These are phyloP conservation scores for Pyrgilauda ruficollis DNA, from an alignment of 2,113 vertebrate genomes.

Conservation along the genomic window DNA sequence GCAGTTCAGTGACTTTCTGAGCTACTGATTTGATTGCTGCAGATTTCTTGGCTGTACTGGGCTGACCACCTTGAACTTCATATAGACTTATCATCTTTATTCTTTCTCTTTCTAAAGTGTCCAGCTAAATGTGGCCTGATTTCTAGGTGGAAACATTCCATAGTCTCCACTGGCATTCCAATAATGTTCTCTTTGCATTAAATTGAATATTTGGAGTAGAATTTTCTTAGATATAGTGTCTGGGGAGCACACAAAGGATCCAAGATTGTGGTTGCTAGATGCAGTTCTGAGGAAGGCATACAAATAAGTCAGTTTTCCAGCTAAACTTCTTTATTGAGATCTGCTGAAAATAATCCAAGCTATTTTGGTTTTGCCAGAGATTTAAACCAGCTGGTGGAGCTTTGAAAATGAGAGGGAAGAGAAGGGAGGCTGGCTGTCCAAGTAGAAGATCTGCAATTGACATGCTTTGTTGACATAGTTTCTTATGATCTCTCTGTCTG, in stretches of 20 bases:
- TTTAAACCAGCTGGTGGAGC: neutral
- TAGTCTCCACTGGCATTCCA: neutral
- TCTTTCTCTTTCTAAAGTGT: neutral
- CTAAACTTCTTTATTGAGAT: neutral
- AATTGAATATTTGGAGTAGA: neutral
- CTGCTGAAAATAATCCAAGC: neutral
- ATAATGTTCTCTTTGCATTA: neutral
- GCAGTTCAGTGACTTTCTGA: neutral
- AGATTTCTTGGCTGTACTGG: neutral
- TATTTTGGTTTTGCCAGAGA: neutral
- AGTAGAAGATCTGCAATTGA: accelerated
- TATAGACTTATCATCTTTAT: neutral
- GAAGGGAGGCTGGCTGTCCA: neutral
- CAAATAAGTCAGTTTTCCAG: neutral
- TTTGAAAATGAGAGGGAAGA: neutral
- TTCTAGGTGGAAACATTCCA: neutral
- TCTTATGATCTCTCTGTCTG: neutral
- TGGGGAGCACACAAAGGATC: neutral
- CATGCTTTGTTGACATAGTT: neutral
- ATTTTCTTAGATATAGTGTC: neutral
- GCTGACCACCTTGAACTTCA: neutral
- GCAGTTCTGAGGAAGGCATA: neutral
- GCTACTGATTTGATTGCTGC: neutral
- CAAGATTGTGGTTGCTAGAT: neutral
- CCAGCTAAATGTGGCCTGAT: neutral